Evolutionary conservation across 2,888 invertebrate genomes (phyloP).

Genomic region (Agonum fuliginosum): DNA sequence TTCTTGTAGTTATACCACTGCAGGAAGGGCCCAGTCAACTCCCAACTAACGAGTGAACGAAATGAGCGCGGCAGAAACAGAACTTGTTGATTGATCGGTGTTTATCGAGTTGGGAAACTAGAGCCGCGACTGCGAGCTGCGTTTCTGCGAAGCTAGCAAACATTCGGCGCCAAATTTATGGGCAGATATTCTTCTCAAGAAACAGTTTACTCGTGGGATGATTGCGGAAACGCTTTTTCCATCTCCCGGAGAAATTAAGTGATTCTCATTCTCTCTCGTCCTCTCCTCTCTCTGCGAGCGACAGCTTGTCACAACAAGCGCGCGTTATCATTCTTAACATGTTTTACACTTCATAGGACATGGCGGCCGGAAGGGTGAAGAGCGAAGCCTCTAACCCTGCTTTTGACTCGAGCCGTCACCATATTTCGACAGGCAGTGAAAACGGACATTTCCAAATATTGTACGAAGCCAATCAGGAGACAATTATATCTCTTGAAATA

Average conservation of each 20-base stretch:
- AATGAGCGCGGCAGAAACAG: conserved; percentile 6
- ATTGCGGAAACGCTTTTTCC: conserved; percentile 53
- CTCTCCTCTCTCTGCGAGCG: conserved; percentile 42
- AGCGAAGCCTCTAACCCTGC: too few relatives aligned
- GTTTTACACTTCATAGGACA: conserved; percentile 59
- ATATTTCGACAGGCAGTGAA: too few relatives aligned
- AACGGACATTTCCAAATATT: too few relatives aligned
- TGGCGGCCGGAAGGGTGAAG: neutral
- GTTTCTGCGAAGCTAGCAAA: conserved; percentile 48
- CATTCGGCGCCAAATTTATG: conserved; percentile 54
- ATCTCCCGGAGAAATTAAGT: conserved; percentile 12
- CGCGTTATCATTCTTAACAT: conserved; percentile 60
- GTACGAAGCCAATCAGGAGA: too few relatives aligned
- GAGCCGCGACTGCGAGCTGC: neutral
- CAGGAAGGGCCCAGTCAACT: too few relatives aligned
- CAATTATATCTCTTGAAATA: too few relatives aligned
- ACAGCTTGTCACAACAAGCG: conserved; percentile 59
- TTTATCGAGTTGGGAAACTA: conserved; percentile 49
- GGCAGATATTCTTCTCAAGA: conserved; percentile 52
- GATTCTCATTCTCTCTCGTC: neutral
- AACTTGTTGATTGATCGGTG: conserved; percentile 60
- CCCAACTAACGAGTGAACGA: conserved; percentile 47
- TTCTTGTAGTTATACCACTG: too few relatives aligned
- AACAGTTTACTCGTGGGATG: conserved; percentile 50
- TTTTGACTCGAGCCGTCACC: too few relatives aligned